Evolutionary conservation across 2,888 invertebrate species (phyloP).

Genomic region (Frankliniella fusca): DNA sequence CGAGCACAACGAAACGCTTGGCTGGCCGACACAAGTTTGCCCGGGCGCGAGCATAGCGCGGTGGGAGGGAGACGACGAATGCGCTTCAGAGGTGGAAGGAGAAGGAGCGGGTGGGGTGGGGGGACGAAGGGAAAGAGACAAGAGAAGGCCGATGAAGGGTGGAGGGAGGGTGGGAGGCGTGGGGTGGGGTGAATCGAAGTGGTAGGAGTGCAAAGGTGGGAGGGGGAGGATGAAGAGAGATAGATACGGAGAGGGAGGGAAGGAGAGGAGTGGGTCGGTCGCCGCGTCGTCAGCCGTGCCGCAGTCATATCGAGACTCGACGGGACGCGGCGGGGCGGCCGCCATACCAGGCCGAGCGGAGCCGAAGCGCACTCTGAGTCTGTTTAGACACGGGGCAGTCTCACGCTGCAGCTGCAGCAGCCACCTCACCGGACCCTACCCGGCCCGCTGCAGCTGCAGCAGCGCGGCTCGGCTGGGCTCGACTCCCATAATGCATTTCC

Average conservation of each 20-base stretch:
- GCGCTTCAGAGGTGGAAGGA: conserved; percentile 18
- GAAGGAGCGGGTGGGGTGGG: not conserved
- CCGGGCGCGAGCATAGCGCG: conserved; percentile 35
- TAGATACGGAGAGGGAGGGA: not conserved
- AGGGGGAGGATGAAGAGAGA: not conserved
- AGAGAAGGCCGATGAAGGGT: not conserved
- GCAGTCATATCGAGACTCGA: not conserved
- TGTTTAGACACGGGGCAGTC: not conserved
- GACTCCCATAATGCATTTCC: conserved; percentile 22
- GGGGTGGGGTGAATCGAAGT: not conserved
- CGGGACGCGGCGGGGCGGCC: not conserved
- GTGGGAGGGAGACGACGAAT: conserved; percentile 31
- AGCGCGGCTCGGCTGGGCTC: not conserved
- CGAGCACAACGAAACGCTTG: conserved; percentile 34
- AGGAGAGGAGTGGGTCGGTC: not conserved
- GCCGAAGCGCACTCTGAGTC: not conserved
- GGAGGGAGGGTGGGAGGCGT: not conserved
- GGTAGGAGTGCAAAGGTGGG: conserved; percentile 14
- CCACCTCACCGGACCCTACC: not conserved
- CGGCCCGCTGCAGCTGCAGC: not conserved
- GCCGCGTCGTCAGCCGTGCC: not conserved
- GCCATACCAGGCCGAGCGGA: not conserved
- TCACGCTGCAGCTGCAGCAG: not conserved
- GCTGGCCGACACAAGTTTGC: conserved; percentile 37
- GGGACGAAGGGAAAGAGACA: not conserved